These are phyloP conservation scores for Dromiciops gliroides DNA, from an alignment of 2,113 vertebrate genomes.

Conservation along the genomic window DNA sequence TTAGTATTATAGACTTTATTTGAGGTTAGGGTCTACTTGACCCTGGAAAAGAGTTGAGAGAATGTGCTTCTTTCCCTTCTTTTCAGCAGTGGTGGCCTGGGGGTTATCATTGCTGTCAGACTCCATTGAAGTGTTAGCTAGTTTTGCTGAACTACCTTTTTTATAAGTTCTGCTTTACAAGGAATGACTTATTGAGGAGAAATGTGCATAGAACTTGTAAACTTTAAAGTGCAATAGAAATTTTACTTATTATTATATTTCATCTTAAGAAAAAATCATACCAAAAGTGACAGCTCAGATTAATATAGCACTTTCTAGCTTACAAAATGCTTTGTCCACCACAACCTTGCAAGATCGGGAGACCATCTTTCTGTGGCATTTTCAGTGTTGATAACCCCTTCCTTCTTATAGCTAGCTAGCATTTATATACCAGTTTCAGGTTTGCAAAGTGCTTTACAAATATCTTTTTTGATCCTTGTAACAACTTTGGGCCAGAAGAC, in stretches of 20 bases:
- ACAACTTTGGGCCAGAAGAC: background rate
- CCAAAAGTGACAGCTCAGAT: background rate
- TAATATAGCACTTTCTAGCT: background rate
- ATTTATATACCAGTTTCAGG: background rate
- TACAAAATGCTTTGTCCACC: background rate
- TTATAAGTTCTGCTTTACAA: background rate
- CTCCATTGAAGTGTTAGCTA: background rate
- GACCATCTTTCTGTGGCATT: background rate
- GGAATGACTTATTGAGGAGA: background rate
- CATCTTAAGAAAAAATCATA: background rate
- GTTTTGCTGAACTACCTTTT: background rate
- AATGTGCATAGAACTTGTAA: background rate
- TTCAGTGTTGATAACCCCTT: background rate
- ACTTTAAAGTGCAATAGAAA: background rate
- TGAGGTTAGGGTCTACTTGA: background rate
- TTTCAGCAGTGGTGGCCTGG: background rate
- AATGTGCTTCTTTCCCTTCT: background rate
- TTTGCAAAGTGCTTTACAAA: background rate
- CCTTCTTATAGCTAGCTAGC: background rate
- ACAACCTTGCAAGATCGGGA: background rate
- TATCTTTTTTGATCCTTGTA: background rate
- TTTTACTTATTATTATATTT: background rate
- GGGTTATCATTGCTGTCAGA: background rate
- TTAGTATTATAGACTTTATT: background rate
- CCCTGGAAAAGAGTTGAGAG: background rate